Conservation (phyloP, 2,113 vertebrate genomes). For the Periophthalmodon schlosseri region DNA sequence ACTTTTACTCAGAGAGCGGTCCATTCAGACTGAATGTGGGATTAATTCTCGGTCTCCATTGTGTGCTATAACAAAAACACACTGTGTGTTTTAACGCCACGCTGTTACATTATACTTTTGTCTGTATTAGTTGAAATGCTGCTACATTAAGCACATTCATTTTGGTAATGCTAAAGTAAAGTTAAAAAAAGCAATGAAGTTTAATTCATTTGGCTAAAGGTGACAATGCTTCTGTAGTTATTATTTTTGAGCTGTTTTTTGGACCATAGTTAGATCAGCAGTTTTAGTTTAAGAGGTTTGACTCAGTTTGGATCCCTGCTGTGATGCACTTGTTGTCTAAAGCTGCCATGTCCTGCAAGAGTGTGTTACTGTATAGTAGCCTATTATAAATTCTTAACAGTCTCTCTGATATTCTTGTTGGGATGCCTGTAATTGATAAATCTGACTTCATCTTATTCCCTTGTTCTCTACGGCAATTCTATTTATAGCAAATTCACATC, state of each 20-base stretch:
- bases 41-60: not conserved
- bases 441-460: slow-evolving; percentile 28
- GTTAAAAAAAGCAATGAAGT: slow-evolving; percentile 21
- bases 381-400: slow-evolving; percentile 32
- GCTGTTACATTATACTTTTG: not conserved
- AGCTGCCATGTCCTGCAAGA: slow-evolving; percentile 53
- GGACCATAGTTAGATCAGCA: slow-evolving; percentile 7
- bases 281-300: slow-evolving; percentile 55
- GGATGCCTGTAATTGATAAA: slow-evolving; percentile 48
- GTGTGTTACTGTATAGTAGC: slow-evolving; percentile 31
- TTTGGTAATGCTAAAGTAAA: not conserved
- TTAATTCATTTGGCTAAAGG: slow-evolving; percentile 22
- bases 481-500: slow-evolving; percentile 34
- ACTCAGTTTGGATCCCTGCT: slow-evolving; percentile 49
- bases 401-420: slow-evolving; percentile 23
- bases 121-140: not conserved
- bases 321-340: slow-evolving; percentile 50
- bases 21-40: not conserved
- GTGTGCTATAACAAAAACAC: not conserved
- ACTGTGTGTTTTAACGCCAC: not conserved
- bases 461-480: slow-evolving; percentile 38
- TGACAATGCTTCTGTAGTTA: slow-evolving; percentile 6
- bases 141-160: not conserved
- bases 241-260: slow-evolving; percentile 5
- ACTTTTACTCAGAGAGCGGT: not conserved